Conservation (phyloP, 2,113 vertebrate species). For the Chloebia gouldiae region DNA sequence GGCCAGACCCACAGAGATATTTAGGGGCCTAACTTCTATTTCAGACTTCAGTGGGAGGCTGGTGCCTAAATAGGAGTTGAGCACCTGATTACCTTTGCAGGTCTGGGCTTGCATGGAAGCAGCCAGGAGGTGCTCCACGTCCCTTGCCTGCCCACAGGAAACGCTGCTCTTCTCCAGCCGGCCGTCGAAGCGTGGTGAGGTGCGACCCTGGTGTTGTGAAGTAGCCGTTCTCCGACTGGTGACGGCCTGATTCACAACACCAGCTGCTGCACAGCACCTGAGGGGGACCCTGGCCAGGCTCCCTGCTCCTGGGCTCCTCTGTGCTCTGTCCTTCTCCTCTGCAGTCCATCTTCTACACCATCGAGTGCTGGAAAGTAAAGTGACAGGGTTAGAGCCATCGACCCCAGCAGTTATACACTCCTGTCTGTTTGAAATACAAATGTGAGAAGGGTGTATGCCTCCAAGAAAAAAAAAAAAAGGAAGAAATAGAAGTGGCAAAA, state of each 20-base stretch:
- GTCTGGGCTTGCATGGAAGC: neutral
- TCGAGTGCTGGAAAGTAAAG: neutral
- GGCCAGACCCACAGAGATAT: constrained; percentile 52
- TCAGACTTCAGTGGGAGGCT: constrained; percentile 43
- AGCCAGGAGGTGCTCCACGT: neutral
- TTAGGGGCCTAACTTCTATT: constrained; percentile 63
- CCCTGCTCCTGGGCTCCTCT: neutral
- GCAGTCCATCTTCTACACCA: neutral
- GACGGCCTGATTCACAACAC: constrained; percentile 99
- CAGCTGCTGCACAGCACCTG: constrained; percentile 91
- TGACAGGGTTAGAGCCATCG: neutral
- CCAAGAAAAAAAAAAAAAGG: neutral
- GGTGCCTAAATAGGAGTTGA: constrained; percentile 58
- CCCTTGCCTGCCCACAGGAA: neutral
- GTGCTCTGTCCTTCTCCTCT: neutral
- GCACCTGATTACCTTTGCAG: constrained; percentile 61
- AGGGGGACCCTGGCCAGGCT: neutral
- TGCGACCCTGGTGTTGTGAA: constrained; percentile 99
- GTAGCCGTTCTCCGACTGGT: constrained; percentile 88
- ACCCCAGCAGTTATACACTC: neutral
- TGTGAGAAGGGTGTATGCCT: neutral
- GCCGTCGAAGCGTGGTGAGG: constrained; percentile 68
- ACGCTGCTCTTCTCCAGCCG: neutral
- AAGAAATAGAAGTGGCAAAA: neutral
- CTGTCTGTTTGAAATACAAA: neutral